A percentile compares a stretch with the other conserved stretches of the same genome.
phyloP scores from a whole-genome alignment of 2,888 invertebrate species.

The Tromatobia lineatoria region DNA sequence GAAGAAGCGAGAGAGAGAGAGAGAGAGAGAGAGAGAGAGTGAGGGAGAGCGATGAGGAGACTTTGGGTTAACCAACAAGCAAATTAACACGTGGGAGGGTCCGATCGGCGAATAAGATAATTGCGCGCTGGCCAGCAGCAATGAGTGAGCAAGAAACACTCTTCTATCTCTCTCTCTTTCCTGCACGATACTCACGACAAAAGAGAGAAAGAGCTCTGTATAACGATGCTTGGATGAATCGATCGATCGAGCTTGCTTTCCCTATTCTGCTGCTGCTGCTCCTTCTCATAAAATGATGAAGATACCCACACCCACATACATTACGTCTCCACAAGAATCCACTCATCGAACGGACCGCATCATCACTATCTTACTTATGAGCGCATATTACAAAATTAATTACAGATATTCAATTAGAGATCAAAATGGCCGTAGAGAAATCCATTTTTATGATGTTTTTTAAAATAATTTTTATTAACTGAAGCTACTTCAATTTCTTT shows the following conservation, averaged over 20 bases:
- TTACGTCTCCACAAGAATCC: conserved; percentile 14
- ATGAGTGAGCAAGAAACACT: conserved; percentile 74
- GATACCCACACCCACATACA: conserved; percentile 17
- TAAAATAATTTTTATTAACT: not conserved
- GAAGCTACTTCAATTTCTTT: conserved; percentile 51
- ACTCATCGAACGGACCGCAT: conserved; percentile 23
- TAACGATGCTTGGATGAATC: conserved; percentile 61
- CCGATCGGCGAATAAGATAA: conserved; percentile 84
- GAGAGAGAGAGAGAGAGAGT: conserved; percentile 51
- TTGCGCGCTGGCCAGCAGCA: conserved; percentile 74
- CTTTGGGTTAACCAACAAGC: conserved; percentile 83
- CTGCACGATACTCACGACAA: conserved; percentile 25
- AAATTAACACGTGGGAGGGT: conserved; percentile 85
- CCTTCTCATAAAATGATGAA: conserved; percentile 26
- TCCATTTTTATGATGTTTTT: conserved; percentile 17
- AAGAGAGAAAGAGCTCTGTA: conserved; percentile 46
- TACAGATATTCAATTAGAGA: conserved; percentile 44
- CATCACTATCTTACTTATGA: conserved; percentile 38
- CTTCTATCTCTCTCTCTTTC: conserved; percentile 46
- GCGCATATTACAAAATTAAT: conserved; percentile 37
- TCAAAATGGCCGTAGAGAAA: conserved; percentile 5
- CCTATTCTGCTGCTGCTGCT: conserved; percentile 18
- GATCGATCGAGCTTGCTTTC: conserved; percentile 63
- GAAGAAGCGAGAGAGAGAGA: conserved; percentile 58
- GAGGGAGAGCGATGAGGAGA: conserved; percentile 66